Evolutionary conservation across 2,888 invertebrate genomes (phyloP).

Genomic region (Cryptocephalus primarius): DNA sequence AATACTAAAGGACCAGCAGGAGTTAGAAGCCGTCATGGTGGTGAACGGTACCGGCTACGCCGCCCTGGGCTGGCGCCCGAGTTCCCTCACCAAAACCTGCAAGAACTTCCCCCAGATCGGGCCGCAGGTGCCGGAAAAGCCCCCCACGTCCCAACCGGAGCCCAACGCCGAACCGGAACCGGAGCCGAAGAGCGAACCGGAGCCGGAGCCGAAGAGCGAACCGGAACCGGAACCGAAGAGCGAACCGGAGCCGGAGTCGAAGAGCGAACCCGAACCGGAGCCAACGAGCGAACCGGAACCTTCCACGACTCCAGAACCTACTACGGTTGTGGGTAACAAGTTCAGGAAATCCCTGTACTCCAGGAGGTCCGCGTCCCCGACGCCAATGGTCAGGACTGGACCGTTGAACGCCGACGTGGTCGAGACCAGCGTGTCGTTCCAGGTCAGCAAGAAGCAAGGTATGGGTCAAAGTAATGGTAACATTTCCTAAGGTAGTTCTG

Average conservation of each 20-base stretch:
- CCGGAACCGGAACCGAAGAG: slow-evolving; percentile 33
- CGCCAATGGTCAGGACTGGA: slow-evolving; percentile 13
- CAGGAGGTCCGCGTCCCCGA: slow-evolving; percentile 27
- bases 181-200: slow-evolving; percentile 34
- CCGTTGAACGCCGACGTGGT: slow-evolving; percentile 50
- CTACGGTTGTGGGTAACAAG: slow-evolving; percentile 23
- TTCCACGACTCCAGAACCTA: slow-evolving; percentile 31
- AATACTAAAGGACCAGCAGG: slow-evolving; percentile 68
- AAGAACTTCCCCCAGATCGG: slow-evolving; percentile 66
- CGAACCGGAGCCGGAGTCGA: slow-evolving; percentile 32
- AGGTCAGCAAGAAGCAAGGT: slow-evolving; percentile 57
- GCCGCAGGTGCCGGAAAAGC: slow-evolving; percentile 28
- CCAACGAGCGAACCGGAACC: slow-evolving; percentile 37
- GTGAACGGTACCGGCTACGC: slow-evolving; percentile 85
- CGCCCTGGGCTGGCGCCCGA: slow-evolving; percentile 88
- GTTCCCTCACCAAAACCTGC: slow-evolving; percentile 59
- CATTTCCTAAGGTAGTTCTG: no score
- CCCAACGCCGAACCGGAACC: slow-evolving; percentile 23
- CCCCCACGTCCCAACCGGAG: slow-evolving; percentile 24
- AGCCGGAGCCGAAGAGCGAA: slow-evolving; percentile 28
- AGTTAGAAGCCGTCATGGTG: slow-evolving; percentile 77
- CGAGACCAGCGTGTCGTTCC: slow-evolving; percentile 66
- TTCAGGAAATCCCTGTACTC: slow-evolving; percentile 30
- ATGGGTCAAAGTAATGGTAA: slow-evolving; percentile 3
- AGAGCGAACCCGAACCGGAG: slow-evolving; percentile 13